Evolutionary conservation across 64 coral and sea anemone genomes (phyloP).

Genomic region (Dendronephthya gigantea): DNA sequence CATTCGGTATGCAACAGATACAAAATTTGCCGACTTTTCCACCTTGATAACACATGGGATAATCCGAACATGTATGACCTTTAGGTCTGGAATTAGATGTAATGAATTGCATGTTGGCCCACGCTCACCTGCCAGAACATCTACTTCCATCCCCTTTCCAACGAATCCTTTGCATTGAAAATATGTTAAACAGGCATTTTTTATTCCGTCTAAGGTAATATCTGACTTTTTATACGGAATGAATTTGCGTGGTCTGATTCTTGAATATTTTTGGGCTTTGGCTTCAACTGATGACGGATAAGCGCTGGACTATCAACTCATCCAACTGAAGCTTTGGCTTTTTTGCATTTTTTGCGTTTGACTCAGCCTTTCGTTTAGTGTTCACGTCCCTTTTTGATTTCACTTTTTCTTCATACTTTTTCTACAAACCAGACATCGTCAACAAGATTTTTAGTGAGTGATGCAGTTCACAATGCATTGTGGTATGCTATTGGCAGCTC

Average conservation of each 20-base stretch:
- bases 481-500: too few species aligned
- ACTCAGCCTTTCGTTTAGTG: background rate
- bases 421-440: too few species aligned
- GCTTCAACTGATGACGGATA: background rate
- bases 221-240: background rate
- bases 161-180: background rate
- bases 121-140: background rate
- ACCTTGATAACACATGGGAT: background rate
- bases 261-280: background rate
- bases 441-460: too few species aligned
- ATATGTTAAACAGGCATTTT: background rate
- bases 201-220: background rate
- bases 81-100: background rate
- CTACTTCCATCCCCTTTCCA: background rate
- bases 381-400: background rate
- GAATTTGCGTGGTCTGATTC: background rate
- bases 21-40: too few species aligned
- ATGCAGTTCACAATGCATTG: too few species aligned
- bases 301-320: background rate
- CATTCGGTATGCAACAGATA: background rate
- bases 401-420: too few species aligned
- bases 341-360: background rate
- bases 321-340: background rate
- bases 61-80: background rate
- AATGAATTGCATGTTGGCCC: background rate